A percentile compares a stretch with the other conserved stretches of the same genome.
Conservation (phyloP, 2,797 vertebrate genomes). For the Cyclopterus lumpus region DNA sequence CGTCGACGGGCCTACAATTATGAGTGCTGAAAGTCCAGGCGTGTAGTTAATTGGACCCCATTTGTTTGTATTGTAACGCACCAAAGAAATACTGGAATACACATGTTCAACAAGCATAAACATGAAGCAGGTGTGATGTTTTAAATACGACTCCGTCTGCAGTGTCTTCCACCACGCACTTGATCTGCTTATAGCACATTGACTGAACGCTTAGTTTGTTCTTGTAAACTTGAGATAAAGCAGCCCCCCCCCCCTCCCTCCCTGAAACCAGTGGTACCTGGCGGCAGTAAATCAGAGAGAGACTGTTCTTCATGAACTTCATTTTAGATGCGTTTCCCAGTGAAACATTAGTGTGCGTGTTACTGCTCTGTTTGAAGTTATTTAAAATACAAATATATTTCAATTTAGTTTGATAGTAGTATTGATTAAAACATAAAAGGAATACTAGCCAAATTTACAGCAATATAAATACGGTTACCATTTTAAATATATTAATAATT, state of each 20-base stretch:
- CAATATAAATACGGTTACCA: background rate
- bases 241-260: too few species aligned
- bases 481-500: background rate
- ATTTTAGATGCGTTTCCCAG: background rate
- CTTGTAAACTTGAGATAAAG: too few species aligned
- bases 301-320: too few species aligned
- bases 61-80: background rate
- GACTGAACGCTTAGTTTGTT: background rate
- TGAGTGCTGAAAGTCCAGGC: background rate
- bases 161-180: too few species aligned
- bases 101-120: too few species aligned
- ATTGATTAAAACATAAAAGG: too few species aligned
- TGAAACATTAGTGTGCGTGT: background rate
- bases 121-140: too few species aligned
- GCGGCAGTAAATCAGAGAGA: too few species aligned
- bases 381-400: background rate
- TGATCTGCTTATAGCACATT: too few species aligned
- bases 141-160: too few species aligned
- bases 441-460: background rate
- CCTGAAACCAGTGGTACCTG: too few species aligned
- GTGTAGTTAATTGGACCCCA: background rate
- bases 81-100: background rate
- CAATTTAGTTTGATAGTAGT: background rate
- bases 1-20: constrained; percentile 23
- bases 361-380: background rate